Evolutionary conservation across 2,113 vertebrate species (phyloP), one percentile per base, ranked within the genome.

Genomic region (Cynocephalus volans): DNA sequence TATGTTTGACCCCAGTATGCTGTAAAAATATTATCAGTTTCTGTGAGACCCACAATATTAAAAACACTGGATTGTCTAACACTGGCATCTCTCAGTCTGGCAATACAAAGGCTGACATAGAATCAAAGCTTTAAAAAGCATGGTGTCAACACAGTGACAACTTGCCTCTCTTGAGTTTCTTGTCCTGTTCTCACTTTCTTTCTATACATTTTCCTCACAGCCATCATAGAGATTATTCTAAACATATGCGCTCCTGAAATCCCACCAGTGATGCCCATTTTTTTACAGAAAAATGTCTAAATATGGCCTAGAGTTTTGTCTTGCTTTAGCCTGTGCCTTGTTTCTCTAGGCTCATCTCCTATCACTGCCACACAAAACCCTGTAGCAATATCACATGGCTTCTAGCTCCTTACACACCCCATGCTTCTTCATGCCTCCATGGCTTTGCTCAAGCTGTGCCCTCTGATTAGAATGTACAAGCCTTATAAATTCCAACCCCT

Each of bases 381-480:
- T 15, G 8, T 2, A 5, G 28, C 69, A 70, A 12, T 12, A 56
- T 72, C 58, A 64, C 88, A 18, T 23, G n/a, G 52, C 58, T 82
- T 58, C 90, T 58, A 75, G 65, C 60, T 81, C 88, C 76, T 92
- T 70, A 28, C 54, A 36, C 23, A 54, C 23, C 5, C 72, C 36
- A 8, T 50, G 52, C 17, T 75, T 80, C 93, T 72, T 18, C 70
- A 85, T 33, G 52, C 23, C 60, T 76, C 86, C 14, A 2, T 94
- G 91, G 54, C 75, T 97, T 93, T 77, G 56, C n/a, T 96, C 72
- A 91, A 94, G 91, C 91, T 75, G 82, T 73, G 88, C 31, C 64
- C 58, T 93, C 41, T 95, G 79, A 70, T 83, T 95, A 88, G 54
- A 88, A 54, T 86, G 52, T 48, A 58, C 36, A 36, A 36, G 52